Evolutionary conservation across 2,113 vertebrate species (phyloP).

Genomic region (Xenopus laevis): DNA sequence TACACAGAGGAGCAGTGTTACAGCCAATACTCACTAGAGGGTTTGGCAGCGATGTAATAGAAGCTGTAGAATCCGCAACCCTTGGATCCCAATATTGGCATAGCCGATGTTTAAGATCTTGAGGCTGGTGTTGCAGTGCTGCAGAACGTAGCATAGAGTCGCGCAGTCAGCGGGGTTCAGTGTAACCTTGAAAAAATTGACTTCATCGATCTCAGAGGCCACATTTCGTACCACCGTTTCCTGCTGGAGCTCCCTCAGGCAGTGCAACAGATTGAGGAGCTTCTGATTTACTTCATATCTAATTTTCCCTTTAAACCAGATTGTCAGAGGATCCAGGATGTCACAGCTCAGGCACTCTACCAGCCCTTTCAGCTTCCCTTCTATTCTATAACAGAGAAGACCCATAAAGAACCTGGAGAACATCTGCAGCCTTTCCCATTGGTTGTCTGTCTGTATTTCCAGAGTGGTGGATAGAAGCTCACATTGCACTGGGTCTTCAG

Average conservation of each 20-base stretch:
- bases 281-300: conserved; percentile 48
- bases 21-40: conserved; percentile 55
- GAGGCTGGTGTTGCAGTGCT: conserved; percentile 55
- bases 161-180: conserved; percentile 62
- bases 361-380: conserved; percentile 54
- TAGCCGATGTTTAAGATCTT: conserved; percentile 63
- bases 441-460: conserved; percentile 38
- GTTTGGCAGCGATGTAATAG: conserved; percentile 61
- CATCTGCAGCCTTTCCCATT: conserved; percentile 59
- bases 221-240: conserved; percentile 47
- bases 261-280: conserved; percentile 61
- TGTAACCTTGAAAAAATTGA: conserved; percentile 63
- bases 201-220: conserved; percentile 54
- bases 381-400: conserved; percentile 49
- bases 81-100: conserved; percentile 61
- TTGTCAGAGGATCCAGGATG: conserved; percentile 42
- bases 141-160: conserved; percentile 58
- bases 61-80: conserved; percentile 51
- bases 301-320: conserved; percentile 56
- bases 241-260: conserved; percentile 58
- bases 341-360: conserved; percentile 24
- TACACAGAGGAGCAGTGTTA: too few relatives aligned
- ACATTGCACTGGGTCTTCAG: conserved; percentile 22
- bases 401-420: conserved; percentile 65
- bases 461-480: conserved; percentile 35